Conservation (phyloP, 2,888 invertebrate genomes). For the Drosophila pegasa region DNA sequence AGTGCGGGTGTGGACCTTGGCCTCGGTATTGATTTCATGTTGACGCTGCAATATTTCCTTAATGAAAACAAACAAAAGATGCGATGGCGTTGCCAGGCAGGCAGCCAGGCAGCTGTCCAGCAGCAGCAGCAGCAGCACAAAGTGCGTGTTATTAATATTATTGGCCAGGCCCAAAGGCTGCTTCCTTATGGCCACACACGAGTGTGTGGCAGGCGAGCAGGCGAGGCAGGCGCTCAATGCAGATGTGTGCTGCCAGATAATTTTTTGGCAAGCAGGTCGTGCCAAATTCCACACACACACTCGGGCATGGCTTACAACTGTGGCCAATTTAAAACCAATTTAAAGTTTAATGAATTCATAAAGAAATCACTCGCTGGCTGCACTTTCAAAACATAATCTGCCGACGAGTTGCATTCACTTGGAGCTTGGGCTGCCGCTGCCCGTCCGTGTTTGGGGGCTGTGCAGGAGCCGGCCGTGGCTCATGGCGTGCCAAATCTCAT, state of each 20-base stretch:
- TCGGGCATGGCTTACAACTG: constrained; percentile 39
- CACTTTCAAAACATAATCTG: constrained; percentile 81
- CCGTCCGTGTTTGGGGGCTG: constrained; percentile 14
- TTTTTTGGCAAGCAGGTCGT: constrained; percentile 74
- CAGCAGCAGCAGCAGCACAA: constrained; percentile 59
- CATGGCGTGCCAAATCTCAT: constrained; percentile 82
- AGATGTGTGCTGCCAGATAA: constrained; percentile 72
- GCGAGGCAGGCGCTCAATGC: constrained; percentile 25
- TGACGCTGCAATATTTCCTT: constrained; percentile 81
- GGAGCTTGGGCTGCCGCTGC: constrained; percentile 11
- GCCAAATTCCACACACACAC: constrained; percentile 69
- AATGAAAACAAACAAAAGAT: constrained; percentile 80
- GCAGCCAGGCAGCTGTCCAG: constrained; percentile 58
- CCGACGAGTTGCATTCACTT: constrained; percentile 65
- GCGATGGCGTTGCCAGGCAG: constrained; percentile 52
- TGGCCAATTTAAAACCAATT: constrained; percentile 81
- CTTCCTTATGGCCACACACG: constrained; percentile 55
- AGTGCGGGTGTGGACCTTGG: constrained; percentile 67
- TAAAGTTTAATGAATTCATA: constrained; percentile 82
- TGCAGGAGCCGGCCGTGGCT: constrained; percentile 12
- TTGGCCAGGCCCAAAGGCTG: constrained; percentile 70
- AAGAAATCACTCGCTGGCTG: constrained; percentile 76
- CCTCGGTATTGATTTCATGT: constrained; percentile 79
- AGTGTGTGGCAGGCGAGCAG: constrained; percentile 19
- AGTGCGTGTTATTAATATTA: constrained; percentile 81